phyloP scores from a whole-genome alignment of 2,888 invertebrate species.

The Volucella zonaria region DNA sequence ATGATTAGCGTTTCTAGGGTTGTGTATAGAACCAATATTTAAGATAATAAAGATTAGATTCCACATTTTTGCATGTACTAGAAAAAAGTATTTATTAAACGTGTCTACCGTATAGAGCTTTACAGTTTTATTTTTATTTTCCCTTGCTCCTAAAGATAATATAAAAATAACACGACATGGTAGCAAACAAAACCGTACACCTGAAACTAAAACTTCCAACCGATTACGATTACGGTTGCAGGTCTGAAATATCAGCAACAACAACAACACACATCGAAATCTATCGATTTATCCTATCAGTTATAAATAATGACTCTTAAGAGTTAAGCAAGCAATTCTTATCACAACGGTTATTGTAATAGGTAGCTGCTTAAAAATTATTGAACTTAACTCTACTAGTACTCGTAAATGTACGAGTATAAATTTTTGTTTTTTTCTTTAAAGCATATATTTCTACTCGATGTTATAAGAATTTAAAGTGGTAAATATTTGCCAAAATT shows the following conservation, averaged over 20 bases:
- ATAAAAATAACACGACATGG: slow-evolving; percentile 29
- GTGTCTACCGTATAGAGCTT: no score
- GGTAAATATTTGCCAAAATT: slow-evolving; percentile 28
- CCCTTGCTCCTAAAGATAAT: slow-evolving; percentile 21
- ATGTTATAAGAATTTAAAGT: slow-evolving; percentile 16
- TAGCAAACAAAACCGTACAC: slow-evolving; percentile 43
- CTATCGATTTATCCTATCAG: slow-evolving; percentile 54
- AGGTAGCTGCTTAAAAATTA: slow-evolving; percentile 50
- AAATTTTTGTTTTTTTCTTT: slow-evolving; percentile 1
- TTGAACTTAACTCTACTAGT: slow-evolving; percentile 4
- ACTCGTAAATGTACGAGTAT: slow-evolving; percentile 31
- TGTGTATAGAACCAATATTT: no score
- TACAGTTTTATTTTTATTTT: no score
- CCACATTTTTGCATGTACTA: no score
- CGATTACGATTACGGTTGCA: slow-evolving; percentile 34
- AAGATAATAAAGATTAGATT: no score
- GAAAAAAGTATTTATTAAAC: no score
- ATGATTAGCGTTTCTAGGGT: no score
- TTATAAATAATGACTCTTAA: slow-evolving; percentile 51
- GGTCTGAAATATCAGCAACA: slow-evolving; percentile 18
- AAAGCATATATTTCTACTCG: slow-evolving; percentile 19
- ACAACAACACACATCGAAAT: slow-evolving; percentile 25
- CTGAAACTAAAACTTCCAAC: slow-evolving; percentile 36
- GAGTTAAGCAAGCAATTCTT: slow-evolving; percentile 56
- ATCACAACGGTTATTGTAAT: slow-evolving; percentile 42